Conservation (phyloP, 2,113 vertebrate genomes). For the Engystomops pustulosus region DNA sequence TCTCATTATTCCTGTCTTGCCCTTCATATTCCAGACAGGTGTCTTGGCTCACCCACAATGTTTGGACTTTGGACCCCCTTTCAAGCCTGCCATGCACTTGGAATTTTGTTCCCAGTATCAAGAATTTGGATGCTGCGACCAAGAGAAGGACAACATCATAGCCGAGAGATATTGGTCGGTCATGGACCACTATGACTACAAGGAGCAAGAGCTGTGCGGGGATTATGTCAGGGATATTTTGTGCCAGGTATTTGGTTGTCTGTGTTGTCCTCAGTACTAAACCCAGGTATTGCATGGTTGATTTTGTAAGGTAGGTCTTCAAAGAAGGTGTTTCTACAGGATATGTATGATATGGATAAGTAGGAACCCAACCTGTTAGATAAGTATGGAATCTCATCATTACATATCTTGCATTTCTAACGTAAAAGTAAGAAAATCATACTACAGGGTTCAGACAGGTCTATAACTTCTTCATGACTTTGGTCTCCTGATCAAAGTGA, state of each 20-base stretch:
- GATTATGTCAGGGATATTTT: slow-evolving; percentile 80
- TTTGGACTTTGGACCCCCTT: slow-evolving; percentile 81
- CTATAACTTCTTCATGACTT: too few species aligned
- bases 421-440: too few species aligned
- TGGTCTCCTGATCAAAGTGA: too few species aligned
- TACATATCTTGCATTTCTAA: too few species aligned
- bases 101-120: slow-evolving; percentile 82
- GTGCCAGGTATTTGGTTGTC: slow-evolving; percentile 78
- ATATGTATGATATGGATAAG: too few species aligned
- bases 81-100: slow-evolving; percentile 76
- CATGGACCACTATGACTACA: slow-evolving; percentile 71
- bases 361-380: too few species aligned
- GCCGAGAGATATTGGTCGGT: slow-evolving; percentile 80
- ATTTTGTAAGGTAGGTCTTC: too few species aligned
- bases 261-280: neutral
- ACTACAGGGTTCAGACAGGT: too few species aligned
- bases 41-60: slow-evolving; percentile 81
- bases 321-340: too few species aligned
- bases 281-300: neutral
- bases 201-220: slow-evolving; percentile 70
- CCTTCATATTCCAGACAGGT: slow-evolving; percentile 43
- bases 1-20: slow-evolving; percentile 39
- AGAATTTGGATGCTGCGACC: slow-evolving; percentile 85
- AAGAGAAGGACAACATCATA: slow-evolving; percentile 73
- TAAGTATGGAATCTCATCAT: too few species aligned